Conservation (phyloP, 2,888 invertebrate genomes). For the Latrodectus hesperus region DNA sequence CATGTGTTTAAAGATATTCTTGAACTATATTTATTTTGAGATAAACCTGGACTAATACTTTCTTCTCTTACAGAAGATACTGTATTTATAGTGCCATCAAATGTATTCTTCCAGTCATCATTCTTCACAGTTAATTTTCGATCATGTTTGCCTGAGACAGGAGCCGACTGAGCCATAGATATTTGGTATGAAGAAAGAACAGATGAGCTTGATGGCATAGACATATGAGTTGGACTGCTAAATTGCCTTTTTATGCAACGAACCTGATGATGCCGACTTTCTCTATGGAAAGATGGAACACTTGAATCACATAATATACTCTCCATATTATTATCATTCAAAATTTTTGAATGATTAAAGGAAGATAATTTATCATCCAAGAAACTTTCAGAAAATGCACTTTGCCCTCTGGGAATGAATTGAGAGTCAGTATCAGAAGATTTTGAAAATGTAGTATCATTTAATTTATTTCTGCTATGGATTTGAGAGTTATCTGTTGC, state of each 20-base stretch:
- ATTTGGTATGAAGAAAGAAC: conserved; percentile 55
- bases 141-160: conserved; percentile 57
- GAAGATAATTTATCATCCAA: conserved; percentile 55
- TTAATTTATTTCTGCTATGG: conserved; percentile 44
- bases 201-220: conserved; percentile 65
- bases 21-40: conserved; percentile 62
- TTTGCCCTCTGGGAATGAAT: conserved; percentile 45
- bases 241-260: conserved; percentile 65
- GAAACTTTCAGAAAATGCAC: conserved; percentile 61
- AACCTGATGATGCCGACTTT: conserved; percentile 33
- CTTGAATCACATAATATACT: conserved; percentile 19
- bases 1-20: conserved; percentile 60
- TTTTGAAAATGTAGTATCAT: conserved; percentile 44
- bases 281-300: conserved; percentile 28
- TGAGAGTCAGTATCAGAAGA: conserved; percentile 52
- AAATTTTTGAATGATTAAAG: conserved; percentile 38
- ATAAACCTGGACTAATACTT: conserved; percentile 51
- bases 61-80: conserved; percentile 47
- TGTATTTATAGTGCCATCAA: conserved; percentile 32
- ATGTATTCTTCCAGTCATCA: conserved; percentile 56
- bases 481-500: conserved; percentile 45
- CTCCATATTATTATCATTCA: conserved; percentile 27
- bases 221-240: conserved; percentile 67
- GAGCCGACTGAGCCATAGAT: conserved; percentile 63
- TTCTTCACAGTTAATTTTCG: conserved; percentile 45